Base-by-base conservation (phyloP, 2,113 vertebrate genomes). In the Collichthys lucidus region DNA sequence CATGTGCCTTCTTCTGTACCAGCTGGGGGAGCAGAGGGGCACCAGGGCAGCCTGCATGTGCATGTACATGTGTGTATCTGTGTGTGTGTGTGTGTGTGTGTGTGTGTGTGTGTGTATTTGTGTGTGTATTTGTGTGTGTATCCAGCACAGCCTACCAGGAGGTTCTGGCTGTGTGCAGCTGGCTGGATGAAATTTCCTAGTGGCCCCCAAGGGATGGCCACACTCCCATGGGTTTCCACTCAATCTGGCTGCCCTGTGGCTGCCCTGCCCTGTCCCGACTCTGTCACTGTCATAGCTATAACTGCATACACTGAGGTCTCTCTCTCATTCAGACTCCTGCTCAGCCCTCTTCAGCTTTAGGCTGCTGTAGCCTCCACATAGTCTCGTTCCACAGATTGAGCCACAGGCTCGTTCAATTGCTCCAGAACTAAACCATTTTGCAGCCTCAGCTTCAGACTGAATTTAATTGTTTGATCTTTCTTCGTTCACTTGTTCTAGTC, bases 121-220 rank as follows among this genome's bases (percentile, higher is more conserved):
- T n/a, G n/a, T n/a, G n/a, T n/a, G n/a, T n/a, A n/a, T 20, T 4
- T 12, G 42, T 20, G 10, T 24, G 66, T 59, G 64, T 57, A 77
- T 80, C 78, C 74, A 86, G 82, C 80, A 66, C 73, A 74, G 70
- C 29, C 86, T 88, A 93, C 92, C 92, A 93, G 92, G 91, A 93
- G 90, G 91, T 59, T 81, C 84, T 86, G 86, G 91, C 91, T 93
- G 92, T 93, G 91, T 94, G 92, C 92, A 94, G 90, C 94, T 95
- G 95, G 92, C 94, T 86, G 82, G 84, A 75, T 93, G 85, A 93
- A 91, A 91, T 92, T 86, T 90, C 87, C 77, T 69, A 78, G 81
- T 76, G 81, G 80, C 83, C 89, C 93, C 90, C 86, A 35, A 88
- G 93, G 93, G 92, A 93, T 68, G 67, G 75, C 53, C 82, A 71